Evolutionary conservation across 2,888 invertebrate genomes (phyloP).

Genomic region (Flexamia atlantica): DNA sequence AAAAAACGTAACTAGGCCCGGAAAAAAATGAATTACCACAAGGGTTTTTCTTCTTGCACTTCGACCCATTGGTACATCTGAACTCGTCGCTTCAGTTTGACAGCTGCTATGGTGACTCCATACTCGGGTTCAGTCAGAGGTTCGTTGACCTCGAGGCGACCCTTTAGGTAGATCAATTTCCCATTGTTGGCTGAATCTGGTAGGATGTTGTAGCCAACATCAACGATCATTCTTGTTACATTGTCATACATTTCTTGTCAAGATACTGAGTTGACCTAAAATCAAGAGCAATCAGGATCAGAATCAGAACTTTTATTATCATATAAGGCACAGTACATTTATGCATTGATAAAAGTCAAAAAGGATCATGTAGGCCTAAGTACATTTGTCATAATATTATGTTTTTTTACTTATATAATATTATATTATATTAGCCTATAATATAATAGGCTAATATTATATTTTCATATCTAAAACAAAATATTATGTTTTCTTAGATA

Average conservation of each 20-base stretch:
- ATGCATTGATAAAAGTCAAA: too few relatives aligned
- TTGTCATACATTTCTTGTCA: constrained; percentile 36
- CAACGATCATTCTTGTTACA: constrained; percentile 29
- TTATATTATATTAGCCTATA: too few relatives aligned
- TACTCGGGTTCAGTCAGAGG: constrained; percentile 92
- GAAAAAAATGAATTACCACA: constrained; percentile 28
- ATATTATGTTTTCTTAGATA: too few relatives aligned
- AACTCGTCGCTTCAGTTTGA: constrained; percentile 89
- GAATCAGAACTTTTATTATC: too few relatives aligned
- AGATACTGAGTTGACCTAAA: constrained; percentile 18
- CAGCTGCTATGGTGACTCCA: constrained; percentile 89
- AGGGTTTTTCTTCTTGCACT: constrained; percentile 74
- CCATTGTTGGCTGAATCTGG: constrained; percentile 79
- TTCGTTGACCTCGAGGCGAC: constrained; percentile 85
- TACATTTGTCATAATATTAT: too few relatives aligned
- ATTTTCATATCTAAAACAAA: too few relatives aligned
- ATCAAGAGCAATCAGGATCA: neutral
- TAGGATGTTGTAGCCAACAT: neutral
- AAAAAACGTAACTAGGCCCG: too few relatives aligned
- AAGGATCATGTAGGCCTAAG: too few relatives aligned
- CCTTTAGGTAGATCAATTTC: constrained; percentile 86
- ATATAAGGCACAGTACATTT: too few relatives aligned
- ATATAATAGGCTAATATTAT: too few relatives aligned
- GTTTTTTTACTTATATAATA: too few relatives aligned
- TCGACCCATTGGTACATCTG: constrained; percentile 98